phyloP scores from a whole-genome alignment of 2,113 vertebrate genomes.

The Rhipidura dahli region DNA sequence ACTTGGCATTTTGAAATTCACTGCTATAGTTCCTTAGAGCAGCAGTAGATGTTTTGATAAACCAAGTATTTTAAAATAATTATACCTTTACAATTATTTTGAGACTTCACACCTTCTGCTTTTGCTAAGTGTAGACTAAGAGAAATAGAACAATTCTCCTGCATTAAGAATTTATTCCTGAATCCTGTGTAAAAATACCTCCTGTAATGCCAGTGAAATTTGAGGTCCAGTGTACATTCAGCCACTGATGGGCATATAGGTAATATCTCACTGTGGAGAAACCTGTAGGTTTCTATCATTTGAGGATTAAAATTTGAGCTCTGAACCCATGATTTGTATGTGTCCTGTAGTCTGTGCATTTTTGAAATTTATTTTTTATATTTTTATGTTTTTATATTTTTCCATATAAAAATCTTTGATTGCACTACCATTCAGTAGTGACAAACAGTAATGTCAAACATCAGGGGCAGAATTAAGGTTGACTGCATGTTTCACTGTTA shows the following conservation, averaged over 20 bases:
- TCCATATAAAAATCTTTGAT: neutral
- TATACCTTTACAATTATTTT: neutral
- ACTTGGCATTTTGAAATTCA: neutral
- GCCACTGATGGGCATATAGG: neutral
- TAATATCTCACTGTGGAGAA: neutral
- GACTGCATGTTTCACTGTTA: neutral
- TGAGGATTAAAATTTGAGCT: neutral
- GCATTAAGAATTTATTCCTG: neutral
- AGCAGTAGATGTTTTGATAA: neutral
- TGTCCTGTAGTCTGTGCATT: fast-evolving
- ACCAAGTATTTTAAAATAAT: neutral
- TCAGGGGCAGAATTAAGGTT: neutral
- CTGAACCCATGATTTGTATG: neutral
- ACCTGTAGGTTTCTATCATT: neutral
- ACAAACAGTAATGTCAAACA: neutral
- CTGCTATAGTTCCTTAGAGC: neutral
- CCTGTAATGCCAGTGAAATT: neutral
- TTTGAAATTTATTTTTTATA: no score
- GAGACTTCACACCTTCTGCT: neutral
- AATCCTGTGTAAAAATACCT: neutral
- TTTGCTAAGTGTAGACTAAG: neutral
- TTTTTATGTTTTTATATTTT: neutral
- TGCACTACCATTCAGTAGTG: neutral
- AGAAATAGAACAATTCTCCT: neutral
- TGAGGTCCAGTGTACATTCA: neutral